Percentiles rank a stretch among this genome's conserved stretches.
Conservation (phyloP, 2,888 invertebrate genomes). For the Acanthacorydalis orientalis region DNA sequence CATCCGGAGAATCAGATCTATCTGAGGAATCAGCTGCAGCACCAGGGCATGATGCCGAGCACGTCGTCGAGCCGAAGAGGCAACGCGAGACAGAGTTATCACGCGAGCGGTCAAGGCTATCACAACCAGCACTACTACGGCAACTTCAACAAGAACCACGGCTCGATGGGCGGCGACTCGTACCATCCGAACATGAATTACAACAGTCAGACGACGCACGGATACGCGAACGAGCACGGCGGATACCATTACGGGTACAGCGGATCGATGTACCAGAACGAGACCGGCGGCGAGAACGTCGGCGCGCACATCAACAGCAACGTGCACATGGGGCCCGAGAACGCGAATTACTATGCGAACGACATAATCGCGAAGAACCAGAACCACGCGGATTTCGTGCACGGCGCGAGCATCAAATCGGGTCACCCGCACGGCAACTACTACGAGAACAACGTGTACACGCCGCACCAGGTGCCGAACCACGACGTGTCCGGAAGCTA, state of each 20-base stretch:
- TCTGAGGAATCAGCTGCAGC: slow-evolving; percentile 18
- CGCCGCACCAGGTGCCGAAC: slow-evolving; percentile 21
- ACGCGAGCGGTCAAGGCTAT: slow-evolving; percentile 23
- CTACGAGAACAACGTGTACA: slow-evolving; percentile 35
- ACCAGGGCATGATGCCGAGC: slow-evolving; percentile 12
- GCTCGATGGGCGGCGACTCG: slow-evolving; percentile 20
- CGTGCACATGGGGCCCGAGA: slow-evolving; percentile 18
- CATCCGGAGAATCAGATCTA: slow-evolving; percentile 20
- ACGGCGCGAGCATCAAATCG: slow-evolving; percentile 12
- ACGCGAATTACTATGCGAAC: slow-evolving; percentile 19
- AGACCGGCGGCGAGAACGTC: slow-evolving; percentile 17
- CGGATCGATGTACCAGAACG: slow-evolving; percentile 20
- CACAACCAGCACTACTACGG: slow-evolving; percentile 31
- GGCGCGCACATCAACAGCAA: slow-evolving; percentile 14
- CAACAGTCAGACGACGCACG: slow-evolving; percentile 18
- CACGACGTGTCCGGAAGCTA: slow-evolving; percentile 29
- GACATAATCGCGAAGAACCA: slow-evolving; percentile 21
- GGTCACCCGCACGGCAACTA: slow-evolving; percentile 23
- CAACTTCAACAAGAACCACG: slow-evolving; percentile 16
- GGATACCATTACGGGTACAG: slow-evolving; percentile 23
- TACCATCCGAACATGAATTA: slow-evolving; percentile 17
- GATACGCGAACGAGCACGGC: slow-evolving; percentile 21
- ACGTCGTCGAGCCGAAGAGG: slow-evolving; percentile 13
- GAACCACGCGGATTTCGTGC: slow-evolving; percentile 14
- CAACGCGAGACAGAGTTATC: slow-evolving; percentile 22